These are phyloP conservation scores for Sinosuthora webbiana DNA, from an alignment of 2,113 vertebrate species.

Conservation along the genomic window DNA sequence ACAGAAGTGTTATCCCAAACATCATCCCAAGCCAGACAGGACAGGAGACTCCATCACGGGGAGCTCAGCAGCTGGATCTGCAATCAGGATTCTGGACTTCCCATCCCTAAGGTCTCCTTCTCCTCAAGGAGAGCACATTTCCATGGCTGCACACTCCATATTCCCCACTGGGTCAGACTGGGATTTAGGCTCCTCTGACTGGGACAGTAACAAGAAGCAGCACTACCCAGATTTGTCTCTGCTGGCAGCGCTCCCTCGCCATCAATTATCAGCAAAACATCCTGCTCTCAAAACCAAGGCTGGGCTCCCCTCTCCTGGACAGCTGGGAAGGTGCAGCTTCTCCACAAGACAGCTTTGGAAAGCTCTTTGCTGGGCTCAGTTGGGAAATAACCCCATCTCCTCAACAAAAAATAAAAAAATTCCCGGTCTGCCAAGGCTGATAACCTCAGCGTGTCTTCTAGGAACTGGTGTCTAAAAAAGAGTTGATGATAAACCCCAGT, in stretches of 20 bases:
- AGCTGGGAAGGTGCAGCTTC: conserved; percentile 34
- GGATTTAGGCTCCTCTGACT: background rate
- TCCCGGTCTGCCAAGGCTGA: background rate
- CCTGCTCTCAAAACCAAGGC: conserved; percentile 4
- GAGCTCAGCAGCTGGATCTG: background rate
- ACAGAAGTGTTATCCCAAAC: background rate
- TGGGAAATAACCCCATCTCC: background rate
- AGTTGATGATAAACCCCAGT: background rate
- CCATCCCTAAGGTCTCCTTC: background rate
- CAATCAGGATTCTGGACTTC: background rate
- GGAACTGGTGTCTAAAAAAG: background rate
- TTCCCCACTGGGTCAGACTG: background rate
- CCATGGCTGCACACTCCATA: background rate
- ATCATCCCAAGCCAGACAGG: background rate
- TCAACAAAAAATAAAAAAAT: background rate
- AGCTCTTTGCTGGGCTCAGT: background rate
- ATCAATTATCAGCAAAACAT: background rate
- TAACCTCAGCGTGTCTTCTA: background rate
- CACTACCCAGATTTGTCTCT: background rate
- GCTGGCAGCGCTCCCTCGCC: background rate
- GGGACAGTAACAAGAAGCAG: background rate
- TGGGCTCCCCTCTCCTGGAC: conserved; percentile 64
- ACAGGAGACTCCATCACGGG: background rate
- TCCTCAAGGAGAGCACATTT: background rate
- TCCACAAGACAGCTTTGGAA: background rate